Percentiles rank a stretch among this genome's conserved stretches.
phyloP scores from a whole-genome alignment of 2,888 invertebrate genomes.

The Plagiodera versicolora region DNA sequence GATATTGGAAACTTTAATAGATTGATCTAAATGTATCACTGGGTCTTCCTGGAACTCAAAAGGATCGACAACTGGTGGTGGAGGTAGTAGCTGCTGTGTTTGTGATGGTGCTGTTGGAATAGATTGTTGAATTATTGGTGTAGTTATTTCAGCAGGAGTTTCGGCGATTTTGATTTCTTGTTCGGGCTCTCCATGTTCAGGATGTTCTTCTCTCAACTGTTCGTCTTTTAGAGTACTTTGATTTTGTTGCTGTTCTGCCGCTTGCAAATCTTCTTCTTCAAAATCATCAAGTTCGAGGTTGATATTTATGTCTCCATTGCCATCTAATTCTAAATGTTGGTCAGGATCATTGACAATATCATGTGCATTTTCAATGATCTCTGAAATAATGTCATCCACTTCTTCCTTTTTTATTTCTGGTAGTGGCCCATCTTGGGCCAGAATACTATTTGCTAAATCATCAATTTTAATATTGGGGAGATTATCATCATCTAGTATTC shows the following conservation, averaged over 20 bases:
- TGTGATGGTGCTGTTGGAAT: not conserved
- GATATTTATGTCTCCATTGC: constrained; percentile 52
- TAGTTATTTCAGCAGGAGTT: not conserved
- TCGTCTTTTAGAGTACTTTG: not conserved
- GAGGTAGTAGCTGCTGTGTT: not conserved
- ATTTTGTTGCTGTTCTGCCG: constrained; percentile 22
- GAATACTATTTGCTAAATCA: constrained; percentile 55
- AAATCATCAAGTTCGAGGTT: constrained; percentile 51
- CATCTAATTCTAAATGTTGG: constrained; percentile 51
- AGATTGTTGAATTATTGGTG: not conserved
- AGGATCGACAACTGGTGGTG: constrained; percentile 45
- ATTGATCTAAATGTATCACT: constrained; percentile 41
- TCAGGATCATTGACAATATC: constrained; percentile 54
- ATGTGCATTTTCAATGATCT: constrained; percentile 58
- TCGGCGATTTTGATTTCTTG: constrained; percentile 34
- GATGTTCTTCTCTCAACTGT: constrained; percentile 4
- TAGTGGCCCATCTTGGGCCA: constrained; percentile 55
- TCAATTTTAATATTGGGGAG: constrained; percentile 52
- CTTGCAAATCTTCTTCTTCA: constrained; percentile 42
- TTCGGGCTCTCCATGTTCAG: not conserved
- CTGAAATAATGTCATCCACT: constrained; percentile 59
- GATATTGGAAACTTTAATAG: constrained; percentile 24
- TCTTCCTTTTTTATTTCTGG: constrained; percentile 60
- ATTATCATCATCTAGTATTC: constrained; percentile 47
- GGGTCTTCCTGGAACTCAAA: constrained; percentile 55